These are phyloP conservation scores for Muscicapa adusta DNA, from an alignment of 2,113 vertebrate species.

Conservation along the genomic window DNA sequence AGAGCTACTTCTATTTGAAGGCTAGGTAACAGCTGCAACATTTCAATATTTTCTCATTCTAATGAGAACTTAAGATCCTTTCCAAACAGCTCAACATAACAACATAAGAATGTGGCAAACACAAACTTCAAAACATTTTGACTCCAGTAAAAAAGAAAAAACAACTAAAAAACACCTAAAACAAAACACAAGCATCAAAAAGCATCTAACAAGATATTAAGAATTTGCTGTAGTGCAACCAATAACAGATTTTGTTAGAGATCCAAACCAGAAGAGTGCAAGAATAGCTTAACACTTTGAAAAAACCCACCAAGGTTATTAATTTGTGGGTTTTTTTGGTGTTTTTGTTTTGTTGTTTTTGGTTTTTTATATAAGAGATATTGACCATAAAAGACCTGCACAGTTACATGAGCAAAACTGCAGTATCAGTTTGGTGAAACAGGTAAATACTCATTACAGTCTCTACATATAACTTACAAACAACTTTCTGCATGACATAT, in stretches of 20 bases:
- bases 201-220: background rate
- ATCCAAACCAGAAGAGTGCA: background rate
- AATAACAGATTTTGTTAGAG: background rate
- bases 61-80: constrained; percentile 22
- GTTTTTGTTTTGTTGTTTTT: too few relatives aligned
- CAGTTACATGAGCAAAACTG: background rate
- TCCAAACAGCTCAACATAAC: constrained; percentile 9
- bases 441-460: background rate
- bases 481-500: background rate
- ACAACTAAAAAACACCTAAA: background rate
- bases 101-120: background rate
- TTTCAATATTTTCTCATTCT: constrained; percentile 35
- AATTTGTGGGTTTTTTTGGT: too few relatives aligned
- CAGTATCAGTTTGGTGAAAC: background rate
- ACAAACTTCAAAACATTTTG: constrained; percentile 14
- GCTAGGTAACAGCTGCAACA: constrained; percentile 14
- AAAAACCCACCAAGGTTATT: background rate
- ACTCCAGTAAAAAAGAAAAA: background rate
- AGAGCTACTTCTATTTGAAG: background rate
- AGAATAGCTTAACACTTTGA: background rate
- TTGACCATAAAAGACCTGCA: background rate
- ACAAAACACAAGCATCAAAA: background rate
- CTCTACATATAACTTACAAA: background rate
- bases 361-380: background rate
- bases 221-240: background rate